Base-by-base conservation (phyloP, 2,888 invertebrate species). In the Pseudoips prasinana region DNA sequence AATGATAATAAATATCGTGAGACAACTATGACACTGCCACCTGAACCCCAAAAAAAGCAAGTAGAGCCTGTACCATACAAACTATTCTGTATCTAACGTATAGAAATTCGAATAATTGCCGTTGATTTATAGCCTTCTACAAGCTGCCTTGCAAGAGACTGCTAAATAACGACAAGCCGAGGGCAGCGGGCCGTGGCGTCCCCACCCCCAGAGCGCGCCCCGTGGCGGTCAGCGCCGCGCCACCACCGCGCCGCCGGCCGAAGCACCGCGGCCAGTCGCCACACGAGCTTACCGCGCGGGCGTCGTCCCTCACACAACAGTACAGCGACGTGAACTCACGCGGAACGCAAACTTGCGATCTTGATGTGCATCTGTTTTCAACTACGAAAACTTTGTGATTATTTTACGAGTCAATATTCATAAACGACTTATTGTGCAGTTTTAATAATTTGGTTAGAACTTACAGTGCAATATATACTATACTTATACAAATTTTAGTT, bases 321-420 rank as follows among this genome's bases (percentile, higher is more conserved):
- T 10, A 22, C 43, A 37, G 40, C 31, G 33, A 48, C 42, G 33
- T 37, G 35, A 55, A 46, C 54, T 60, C 65, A 52, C 61, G 64
- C 66, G 59, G 48, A 58, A 56, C 66, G 51, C 49, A 52, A 40
- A 48, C 46, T 44, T 41, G 49, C 50, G 54, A 46, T 62, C 47
- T 46, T 49, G 56, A 53, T 57, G 56, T 57, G 58, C 44, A 50
- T 42, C 35, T 39, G 33, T 49, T 44, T 54, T 33, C 25, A 42
- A 48, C 37, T 38, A 33, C 37, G 35, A 38, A 45, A 33, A 33
- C 23, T 37, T 34, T 46, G 33, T 33, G 20, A 20, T 20, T 7
- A 5, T 20, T 20, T 20, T 14, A 14, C 14, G 14, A 14, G 14
- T 14, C n/a, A n/a, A n/a, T n/a, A n/a, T 14, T 14, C 14, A 14